Evolutionary conservation across 2,888 invertebrate species (phyloP).

Genomic region (Heteropelma amictum): DNA sequence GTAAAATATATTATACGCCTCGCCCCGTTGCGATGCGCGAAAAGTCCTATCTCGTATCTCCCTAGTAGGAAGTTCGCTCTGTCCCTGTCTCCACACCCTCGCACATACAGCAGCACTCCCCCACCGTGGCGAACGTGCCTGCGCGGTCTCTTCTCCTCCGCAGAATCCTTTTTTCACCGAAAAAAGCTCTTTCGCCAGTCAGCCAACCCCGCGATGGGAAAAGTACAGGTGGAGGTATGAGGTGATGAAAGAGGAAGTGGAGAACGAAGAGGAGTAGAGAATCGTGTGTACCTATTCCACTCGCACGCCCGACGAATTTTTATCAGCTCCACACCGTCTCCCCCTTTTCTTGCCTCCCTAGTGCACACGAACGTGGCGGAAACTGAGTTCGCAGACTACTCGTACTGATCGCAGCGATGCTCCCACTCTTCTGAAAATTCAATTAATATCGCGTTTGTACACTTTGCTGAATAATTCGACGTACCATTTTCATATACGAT

Average conservation of each 20-base stretch:
- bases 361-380: constrained; percentile 15
- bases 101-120: constrained; percentile 32
- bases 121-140: constrained; percentile 56
- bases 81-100: constrained; percentile 47
- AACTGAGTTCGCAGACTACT: constrained; percentile 17
- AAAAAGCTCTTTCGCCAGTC: constrained; percentile 48
- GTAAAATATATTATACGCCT: constrained; percentile 46
- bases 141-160: constrained; percentile 48
- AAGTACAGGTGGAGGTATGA: constrained; percentile 19
- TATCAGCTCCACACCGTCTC: constrained; percentile 47
- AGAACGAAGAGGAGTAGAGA: constrained; percentile 4
- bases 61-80: constrained; percentile 32
- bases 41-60: constrained; percentile 48
- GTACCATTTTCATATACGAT: not conserved
- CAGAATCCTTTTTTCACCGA: constrained; percentile 58
- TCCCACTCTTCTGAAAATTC: constrained; percentile 46
- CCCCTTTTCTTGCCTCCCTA: constrained; percentile 28
- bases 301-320: constrained; percentile 54
- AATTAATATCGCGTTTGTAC: constrained; percentile 52
- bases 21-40: constrained; percentile 53
- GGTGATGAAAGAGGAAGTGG: constrained; percentile 12
- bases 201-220: constrained; percentile 46
- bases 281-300: constrained; percentile 47
- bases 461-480: constrained; percentile 11
- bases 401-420: constrained; percentile 10